phyloP scores from a whole-genome alignment of 92 coral and sea anemone genomes.

The Zoanthus sociatus region DNA sequence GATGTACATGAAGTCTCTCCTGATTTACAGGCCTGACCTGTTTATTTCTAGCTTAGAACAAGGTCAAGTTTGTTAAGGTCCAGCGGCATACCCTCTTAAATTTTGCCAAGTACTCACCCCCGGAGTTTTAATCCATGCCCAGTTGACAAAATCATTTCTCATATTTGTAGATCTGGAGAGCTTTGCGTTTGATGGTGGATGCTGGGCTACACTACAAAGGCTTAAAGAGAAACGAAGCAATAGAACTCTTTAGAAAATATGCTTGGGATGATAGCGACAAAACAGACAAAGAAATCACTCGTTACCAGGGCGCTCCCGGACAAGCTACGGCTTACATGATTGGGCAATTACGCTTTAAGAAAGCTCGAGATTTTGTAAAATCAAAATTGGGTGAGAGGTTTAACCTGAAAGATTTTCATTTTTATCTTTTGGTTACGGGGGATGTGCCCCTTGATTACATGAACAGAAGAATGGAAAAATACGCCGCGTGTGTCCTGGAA shows the following conservation, averaged over 20 bases:
- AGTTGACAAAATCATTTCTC: background rate
- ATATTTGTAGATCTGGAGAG: conserved; percentile 55
- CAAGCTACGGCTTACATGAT: conserved; percentile 89
- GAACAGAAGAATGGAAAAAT: conserved; percentile 59
- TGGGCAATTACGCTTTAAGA: conserved; percentile 75
- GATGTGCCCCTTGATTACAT: conserved; percentile 74
- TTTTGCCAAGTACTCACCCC: too few relatives aligned
- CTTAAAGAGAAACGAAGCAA: conserved; percentile 52
- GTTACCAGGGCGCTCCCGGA: conserved; percentile 91
- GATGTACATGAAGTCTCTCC: too few relatives aligned
- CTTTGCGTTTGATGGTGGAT: conserved; percentile 62
- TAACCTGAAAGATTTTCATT: conserved; percentile 85
- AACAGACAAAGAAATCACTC: conserved; percentile 72
- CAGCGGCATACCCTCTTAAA: too few relatives aligned
- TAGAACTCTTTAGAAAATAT: conserved; percentile 54
- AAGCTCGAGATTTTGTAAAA: conserved; percentile 63
- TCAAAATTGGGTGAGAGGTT: conserved; percentile 70
- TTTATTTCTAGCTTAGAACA: too few relatives aligned
- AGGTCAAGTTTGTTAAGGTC: too few relatives aligned
- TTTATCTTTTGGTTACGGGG: conserved; percentile 62
- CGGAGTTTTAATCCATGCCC: too few relatives aligned
- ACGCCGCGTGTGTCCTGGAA: conserved; percentile 57
- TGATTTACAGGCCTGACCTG: too few relatives aligned
- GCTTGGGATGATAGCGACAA: conserved; percentile 68
- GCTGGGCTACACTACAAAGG: conserved; percentile 59